Evolutionary conservation across 2,113 vertebrate species (phyloP), one percentile per base, ranked within the genome.

Genomic region (Nyctibius bracteatus): DNA sequence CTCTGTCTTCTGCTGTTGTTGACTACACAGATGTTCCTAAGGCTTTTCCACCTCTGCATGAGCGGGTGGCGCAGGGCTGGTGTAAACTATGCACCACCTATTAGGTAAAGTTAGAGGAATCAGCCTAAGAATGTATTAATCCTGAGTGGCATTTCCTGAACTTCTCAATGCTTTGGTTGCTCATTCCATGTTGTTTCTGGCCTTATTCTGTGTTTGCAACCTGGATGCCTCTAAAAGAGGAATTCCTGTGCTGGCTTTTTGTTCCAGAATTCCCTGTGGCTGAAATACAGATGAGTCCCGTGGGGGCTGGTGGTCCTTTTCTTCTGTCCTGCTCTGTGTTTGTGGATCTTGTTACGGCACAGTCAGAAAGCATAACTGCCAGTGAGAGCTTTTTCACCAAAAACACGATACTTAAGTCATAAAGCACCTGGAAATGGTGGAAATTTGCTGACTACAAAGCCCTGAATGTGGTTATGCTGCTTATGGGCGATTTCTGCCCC

Each of bases 401-500:
- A 90, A 22, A 1, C 3, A 0, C 22, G 22, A 27, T 12, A 2
- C 8, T 46, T 59, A 24, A 68, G 44, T 39, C 8, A 12, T 33
- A 33, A 79, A 78, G 46, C 57, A 62, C 4, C 33, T 89, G 83
- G 39, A 78, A 44, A 8, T 46, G n/a, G n/a, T n/a, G n/a, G n/a
- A n/a, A 8, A 74, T 54, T 7, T 21, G 4, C 28, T 52, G 57
- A 55, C 37, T n/a, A 8, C 47, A 44, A 51, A 93, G 22, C 14
- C 33, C 7, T 47, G 25, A 16, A 6, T 5, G 4, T 87, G 25
- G 11, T 63, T 90, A n/a, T 51, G 65, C 47, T 85, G 51, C 21
- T 79, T 5, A 1, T 18, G 52, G 55, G 71, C 52, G 44, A 37
- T 47, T 88, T 41, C 47, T 67, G 39, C 18, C 35, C 0, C 0